Conservation (phyloP, 2,888 invertebrate species). For the Glaucopsyche alexis region DNA sequence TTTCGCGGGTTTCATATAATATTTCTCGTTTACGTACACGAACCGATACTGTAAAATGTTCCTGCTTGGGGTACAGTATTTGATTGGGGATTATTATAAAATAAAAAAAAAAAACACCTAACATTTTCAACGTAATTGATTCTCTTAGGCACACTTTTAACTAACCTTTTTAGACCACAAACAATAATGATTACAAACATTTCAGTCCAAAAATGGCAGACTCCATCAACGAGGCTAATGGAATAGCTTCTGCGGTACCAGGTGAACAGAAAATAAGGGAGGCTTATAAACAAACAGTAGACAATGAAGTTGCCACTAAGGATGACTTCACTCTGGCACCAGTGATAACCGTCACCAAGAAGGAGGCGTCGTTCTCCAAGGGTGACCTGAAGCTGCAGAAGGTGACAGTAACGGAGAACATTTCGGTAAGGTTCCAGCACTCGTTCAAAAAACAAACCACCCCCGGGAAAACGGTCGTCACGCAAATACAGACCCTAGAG, state of each 20-base stretch:
- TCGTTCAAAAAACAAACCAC: slow-evolving; percentile 60
- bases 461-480: slow-evolving; percentile 60
- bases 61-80: too few species aligned
- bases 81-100: too few species aligned
- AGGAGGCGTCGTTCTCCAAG: slow-evolving; percentile 58
- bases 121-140: background rate
- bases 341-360: slow-evolving; percentile 59
- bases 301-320: slow-evolving; percentile 33
- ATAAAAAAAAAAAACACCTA: too few species aligned
- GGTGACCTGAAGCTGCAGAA: slow-evolving; percentile 62
- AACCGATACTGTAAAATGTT: too few species aligned
- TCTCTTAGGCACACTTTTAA: too few species aligned
- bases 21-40: too few species aligned
- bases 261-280: slow-evolving; percentile 52
- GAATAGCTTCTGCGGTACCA: slow-evolving; percentile 60
- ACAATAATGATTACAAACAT: background rate
- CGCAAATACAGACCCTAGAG: slow-evolving; percentile 58
- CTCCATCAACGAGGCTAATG: slow-evolving; percentile 45
- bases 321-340: slow-evolving; percentile 48
- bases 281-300: slow-evolving; percentile 24
- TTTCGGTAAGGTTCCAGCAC: slow-evolving; percentile 64
- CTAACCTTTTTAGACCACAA: too few species aligned
- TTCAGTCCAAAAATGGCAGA: slow-evolving; percentile 55
- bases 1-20: too few species aligned
- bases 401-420: slow-evolving; percentile 61